These are phyloP conservation scores for Elephas maximus DNA, from an alignment of 2,113 vertebrate species.

Conservation along the genomic window DNA sequence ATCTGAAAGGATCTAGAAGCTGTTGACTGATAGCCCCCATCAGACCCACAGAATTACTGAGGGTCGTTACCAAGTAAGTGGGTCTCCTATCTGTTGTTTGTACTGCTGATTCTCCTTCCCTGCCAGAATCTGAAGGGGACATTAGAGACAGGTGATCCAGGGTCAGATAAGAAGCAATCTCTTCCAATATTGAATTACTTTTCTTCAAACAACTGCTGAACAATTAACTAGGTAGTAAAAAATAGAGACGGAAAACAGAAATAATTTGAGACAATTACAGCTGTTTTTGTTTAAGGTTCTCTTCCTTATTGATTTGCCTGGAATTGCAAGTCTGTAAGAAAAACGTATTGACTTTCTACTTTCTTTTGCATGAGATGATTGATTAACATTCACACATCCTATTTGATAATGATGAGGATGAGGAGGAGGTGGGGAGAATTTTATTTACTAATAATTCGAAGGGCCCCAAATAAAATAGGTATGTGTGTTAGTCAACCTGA, in stretches of 20 bases:
- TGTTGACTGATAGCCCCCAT: conserved; percentile 36
- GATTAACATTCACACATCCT: background rate
- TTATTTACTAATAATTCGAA: conserved; percentile 36
- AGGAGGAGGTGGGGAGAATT: background rate
- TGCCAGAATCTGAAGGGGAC: background rate
- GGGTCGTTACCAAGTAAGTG: conserved; percentile 34
- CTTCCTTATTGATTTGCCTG: conserved; percentile 21
- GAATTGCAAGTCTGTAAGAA: background rate
- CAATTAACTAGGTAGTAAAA: conserved; percentile 31
- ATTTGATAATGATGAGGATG: background rate
- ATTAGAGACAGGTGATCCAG: conserved; percentile 3
- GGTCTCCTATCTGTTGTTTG: conserved; percentile 56
- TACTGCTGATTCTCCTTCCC: background rate
- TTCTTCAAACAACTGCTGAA: background rate
- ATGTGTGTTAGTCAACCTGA: background rate
- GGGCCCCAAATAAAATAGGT: background rate
- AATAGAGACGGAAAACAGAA: background rate
- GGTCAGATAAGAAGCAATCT: conserved; percentile 43
- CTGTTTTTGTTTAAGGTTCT: conserved; percentile 7
- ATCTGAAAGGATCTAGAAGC: background rate
- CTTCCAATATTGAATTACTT: conserved; percentile 22
- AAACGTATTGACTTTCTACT: background rate
- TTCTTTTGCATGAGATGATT: conserved; percentile 29
- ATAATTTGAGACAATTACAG: background rate
- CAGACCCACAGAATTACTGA: conserved; percentile 26